Evolutionary conservation across 2,888 invertebrate species (phyloP).

Genomic region (Notodonta dromedarius): DNA sequence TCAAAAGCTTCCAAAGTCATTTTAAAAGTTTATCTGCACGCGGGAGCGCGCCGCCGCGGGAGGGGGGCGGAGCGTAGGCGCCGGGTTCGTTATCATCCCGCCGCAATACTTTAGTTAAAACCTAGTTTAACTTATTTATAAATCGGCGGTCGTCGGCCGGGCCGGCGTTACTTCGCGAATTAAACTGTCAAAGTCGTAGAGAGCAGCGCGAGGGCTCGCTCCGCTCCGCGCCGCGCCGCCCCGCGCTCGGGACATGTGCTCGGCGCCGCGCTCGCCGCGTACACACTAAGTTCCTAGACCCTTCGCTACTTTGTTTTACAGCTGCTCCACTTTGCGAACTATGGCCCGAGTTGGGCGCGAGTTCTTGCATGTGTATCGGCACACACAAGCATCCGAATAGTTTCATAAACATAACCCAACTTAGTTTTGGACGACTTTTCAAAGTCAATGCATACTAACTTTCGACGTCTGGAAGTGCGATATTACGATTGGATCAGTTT

Average conservation of each 20-base stretch:
- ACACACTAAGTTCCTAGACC: slow-evolving; percentile 83
- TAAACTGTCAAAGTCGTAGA: slow-evolving; percentile 74
- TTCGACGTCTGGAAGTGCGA: slow-evolving; percentile 82
- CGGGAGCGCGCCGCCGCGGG: slow-evolving; percentile 60
- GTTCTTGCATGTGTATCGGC: slow-evolving; percentile 84
- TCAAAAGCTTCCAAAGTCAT: slow-evolving; percentile 86
- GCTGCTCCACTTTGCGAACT: slow-evolving; percentile 84
- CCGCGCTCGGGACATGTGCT: slow-evolving; percentile 62
- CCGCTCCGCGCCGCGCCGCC: slow-evolving; percentile 28
- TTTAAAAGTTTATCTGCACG: slow-evolving; percentile 85
- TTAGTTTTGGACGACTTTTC: slow-evolving; percentile 84
- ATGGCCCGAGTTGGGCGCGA: slow-evolving; percentile 83
- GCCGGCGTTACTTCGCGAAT: slow-evolving; percentile 57
- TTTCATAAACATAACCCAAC: slow-evolving; percentile 85
- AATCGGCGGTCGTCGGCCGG: slow-evolving; percentile 71
- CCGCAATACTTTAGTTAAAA: slow-evolving; percentile 79
- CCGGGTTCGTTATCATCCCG: slow-evolving; percentile 75
- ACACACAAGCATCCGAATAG: slow-evolving; percentile 82
- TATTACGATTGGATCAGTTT: slow-evolving; percentile 83
- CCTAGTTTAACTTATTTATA: slow-evolving; percentile 82
- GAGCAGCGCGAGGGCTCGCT: slow-evolving; percentile 40
- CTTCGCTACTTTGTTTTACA: slow-evolving; percentile 84
- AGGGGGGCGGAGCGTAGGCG: slow-evolving; percentile 66
- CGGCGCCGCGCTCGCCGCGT: slow-evolving; percentile 58
- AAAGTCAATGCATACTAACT: slow-evolving; percentile 85